These are phyloP conservation scores for Muricea muricata DNA, from an alignment of 92 coral and sea anemone species.

Conservation along the genomic window DNA sequence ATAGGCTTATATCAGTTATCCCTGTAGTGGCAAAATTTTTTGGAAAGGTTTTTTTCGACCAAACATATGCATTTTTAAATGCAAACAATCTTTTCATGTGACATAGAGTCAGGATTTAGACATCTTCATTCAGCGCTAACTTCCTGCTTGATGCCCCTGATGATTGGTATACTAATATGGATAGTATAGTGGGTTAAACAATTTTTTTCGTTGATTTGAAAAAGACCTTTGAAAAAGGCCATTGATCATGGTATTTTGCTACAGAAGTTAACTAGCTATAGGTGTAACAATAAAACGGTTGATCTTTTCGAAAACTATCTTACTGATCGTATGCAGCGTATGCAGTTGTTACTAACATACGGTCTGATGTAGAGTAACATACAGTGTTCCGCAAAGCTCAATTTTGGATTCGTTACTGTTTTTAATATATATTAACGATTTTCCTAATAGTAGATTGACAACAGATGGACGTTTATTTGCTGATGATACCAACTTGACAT, in stretches of 20 bases:
- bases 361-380: neutral
- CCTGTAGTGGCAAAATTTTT: neutral
- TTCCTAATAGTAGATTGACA: too few species aligned
- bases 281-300: neutral
- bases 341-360: too few species aligned
- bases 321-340: too few species aligned
- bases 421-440: too few species aligned
- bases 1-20: constrained; percentile 16
- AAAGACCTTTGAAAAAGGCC: neutral
- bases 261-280: neutral
- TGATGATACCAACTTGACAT: too few species aligned
- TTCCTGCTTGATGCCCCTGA: neutral
- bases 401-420: too few species aligned
- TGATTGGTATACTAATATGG: neutral
- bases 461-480: too few species aligned
- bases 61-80: neutral
- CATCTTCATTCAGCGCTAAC: neutral
- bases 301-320: too few species aligned
- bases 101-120: neutral
- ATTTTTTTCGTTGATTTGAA: neutral
- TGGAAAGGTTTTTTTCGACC: neutral
- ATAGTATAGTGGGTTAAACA: neutral
- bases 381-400: neutral
- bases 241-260: neutral
- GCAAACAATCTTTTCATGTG: neutral